Base-by-base conservation (phyloP, 2,113 vertebrate genomes). In the Oryctolagus cuniculus region DNA sequence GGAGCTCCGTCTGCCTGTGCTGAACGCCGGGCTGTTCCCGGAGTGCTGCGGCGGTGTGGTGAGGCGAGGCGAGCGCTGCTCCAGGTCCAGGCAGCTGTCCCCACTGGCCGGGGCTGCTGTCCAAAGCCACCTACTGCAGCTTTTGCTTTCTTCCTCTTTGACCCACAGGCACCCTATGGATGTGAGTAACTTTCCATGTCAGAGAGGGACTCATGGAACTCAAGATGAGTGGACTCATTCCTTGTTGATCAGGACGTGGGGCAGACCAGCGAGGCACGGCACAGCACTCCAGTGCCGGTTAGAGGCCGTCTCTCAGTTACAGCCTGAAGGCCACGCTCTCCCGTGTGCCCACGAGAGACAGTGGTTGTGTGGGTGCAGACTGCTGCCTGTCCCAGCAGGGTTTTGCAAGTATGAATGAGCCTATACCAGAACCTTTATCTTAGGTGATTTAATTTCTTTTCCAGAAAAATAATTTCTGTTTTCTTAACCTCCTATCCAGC, bases 371-470 rank as follows among this genome's bases (percentile, higher is more conserved):
- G 51, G 90, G 91, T 93, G 96, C 90, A 79, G 93, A 63, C 87
- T 83, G 81, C 74, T 88, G 95, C 64, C 81, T 75, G 90, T 86
- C 53, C 29, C 82, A 87, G 78, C 87, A 66, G 34, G 19, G 67
- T 77, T 78, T 58, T 78, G 9, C 64, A 96, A 77, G 53, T 89
- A 70, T 94, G 70, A 96, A 58, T 87, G 75, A 96, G 89, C 92
- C 88, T 91, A 83, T 53, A 90, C 75, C 78, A 89, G 94, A 86
- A 97, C 51, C 89, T 96, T 97, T 89, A 79, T 51, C 82, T 77
- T 92, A 89, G 83, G 82, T 95, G 90, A 93, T 92, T 96, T 96
- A 61, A 94, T 96, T 95, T 84, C 38, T 91, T 91, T 81, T 90
- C 73, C 81, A 94, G 77, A 51, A 93, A 79, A 93, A 77, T 21